Conservation (phyloP, 2,113 vertebrate genomes). For the Hymenochirus boettgeri region DNA sequence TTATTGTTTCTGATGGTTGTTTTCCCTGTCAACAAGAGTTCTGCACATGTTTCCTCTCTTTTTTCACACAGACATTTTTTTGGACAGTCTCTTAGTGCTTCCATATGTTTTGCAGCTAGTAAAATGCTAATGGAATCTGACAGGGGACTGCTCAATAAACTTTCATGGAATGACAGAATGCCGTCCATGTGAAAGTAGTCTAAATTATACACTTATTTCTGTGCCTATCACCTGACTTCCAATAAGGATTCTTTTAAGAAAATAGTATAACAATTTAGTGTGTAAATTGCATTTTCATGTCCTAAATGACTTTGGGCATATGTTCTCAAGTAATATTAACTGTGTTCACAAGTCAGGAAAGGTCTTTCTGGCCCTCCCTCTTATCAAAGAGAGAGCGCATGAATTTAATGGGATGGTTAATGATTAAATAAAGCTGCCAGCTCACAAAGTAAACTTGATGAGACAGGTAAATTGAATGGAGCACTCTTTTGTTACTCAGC, state of each 20-base stretch:
- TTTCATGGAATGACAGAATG: too few species aligned
- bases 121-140: too few species aligned
- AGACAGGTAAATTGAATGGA: not conserved
- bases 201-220: too few species aligned
- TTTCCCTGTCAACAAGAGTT: too few species aligned
- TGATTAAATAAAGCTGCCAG: slow-evolving; percentile 56
- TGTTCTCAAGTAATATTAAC: slow-evolving; percentile 33
- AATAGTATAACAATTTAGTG: slow-evolving; percentile 46
- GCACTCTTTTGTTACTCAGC: not conserved
- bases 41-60: too few species aligned
- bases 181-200: too few species aligned
- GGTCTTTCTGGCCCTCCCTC: slow-evolving; percentile 30
- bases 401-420: slow-evolving; percentile 61
- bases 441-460: slow-evolving; percentile 31
- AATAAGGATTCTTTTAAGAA: slow-evolving; percentile 47
- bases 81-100: too few species aligned
- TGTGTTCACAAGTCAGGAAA: slow-evolving; percentile 23
- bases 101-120: too few species aligned
- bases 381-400: slow-evolving; percentile 51
- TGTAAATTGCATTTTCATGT: slow-evolving; percentile 46
- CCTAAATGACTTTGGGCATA: slow-evolving; percentile 35
- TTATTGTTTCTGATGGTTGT: too few species aligned
- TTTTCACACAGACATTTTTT: too few species aligned
- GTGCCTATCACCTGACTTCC: not conserved
- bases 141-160: too few species aligned